These are phyloP conservation scores for Corapipo altera DNA, from an alignment of 2,113 vertebrate species.

Conservation along the genomic window DNA sequence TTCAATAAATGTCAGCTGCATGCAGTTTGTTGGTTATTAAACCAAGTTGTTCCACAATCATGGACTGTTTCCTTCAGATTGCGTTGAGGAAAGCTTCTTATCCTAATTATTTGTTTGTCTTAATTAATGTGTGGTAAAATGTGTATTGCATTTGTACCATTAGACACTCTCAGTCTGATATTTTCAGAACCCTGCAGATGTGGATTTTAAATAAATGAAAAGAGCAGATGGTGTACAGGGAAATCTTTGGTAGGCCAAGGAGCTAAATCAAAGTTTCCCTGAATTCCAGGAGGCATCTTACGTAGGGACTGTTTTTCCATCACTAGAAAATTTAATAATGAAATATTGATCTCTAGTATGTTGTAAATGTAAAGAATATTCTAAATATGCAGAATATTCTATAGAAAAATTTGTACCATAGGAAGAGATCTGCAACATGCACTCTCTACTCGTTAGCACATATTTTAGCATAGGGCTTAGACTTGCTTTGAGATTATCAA, in stretches of 20 bases:
- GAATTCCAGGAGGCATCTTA: background rate
- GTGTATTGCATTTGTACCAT: background rate
- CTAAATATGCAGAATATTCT: background rate
- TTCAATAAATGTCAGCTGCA: background rate
- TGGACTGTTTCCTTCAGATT: background rate
- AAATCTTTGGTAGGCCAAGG: conserved; percentile 1
- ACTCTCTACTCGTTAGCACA: background rate
- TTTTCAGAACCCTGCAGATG: conserved; percentile 31
- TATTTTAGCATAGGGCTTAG: background rate
- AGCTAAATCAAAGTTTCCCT: conserved; percentile 4
- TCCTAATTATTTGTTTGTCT: conserved; percentile 33
- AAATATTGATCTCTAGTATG: background rate
- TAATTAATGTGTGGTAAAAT: background rate
- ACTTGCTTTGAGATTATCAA: conserved; percentile 17
- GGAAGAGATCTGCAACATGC: too few relatives aligned
- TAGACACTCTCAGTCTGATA: background rate
- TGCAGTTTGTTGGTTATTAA: background rate
- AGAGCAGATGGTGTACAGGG: background rate
- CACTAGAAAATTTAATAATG: background rate
- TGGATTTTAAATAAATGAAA: background rate
- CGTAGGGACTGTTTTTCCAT: background rate
- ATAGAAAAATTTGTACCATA: background rate
- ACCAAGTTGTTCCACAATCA: background rate
- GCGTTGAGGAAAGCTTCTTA: background rate
- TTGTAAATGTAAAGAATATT: background rate